These are phyloP conservation scores for Cyrtorhinus lividipennis DNA, from an alignment of 1,140 invertebrate genomes.

Conservation along the genomic window DNA sequence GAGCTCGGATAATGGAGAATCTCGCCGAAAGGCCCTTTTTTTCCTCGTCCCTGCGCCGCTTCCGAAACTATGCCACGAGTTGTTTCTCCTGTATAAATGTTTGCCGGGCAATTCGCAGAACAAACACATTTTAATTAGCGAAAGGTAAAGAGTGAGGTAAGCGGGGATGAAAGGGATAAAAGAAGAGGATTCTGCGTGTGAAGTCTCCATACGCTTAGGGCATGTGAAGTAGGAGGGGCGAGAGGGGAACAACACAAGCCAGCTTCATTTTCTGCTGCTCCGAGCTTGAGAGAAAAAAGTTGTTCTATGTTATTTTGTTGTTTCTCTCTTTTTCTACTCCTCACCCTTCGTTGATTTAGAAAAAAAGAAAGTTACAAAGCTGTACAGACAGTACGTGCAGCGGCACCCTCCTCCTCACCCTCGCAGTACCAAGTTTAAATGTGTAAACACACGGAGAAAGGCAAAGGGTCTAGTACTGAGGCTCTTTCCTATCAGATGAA, in stretches of 20 bases:
- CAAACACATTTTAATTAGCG: background rate
- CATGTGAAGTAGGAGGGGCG: no score
- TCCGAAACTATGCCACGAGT: no score
- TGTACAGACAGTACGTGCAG: background rate
- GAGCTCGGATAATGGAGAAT: no score
- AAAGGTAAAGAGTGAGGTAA: background rate
- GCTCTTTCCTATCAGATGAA: slow-evolving; percentile 7
- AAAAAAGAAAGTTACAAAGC: background rate
- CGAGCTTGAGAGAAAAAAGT: background rate
- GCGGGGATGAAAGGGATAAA: background rate
- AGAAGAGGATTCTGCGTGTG: background rate
- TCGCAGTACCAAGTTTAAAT: background rate
- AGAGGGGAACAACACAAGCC: background rate
- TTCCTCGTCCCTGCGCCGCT: no score
- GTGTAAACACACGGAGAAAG: background rate
- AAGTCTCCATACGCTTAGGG: no score
- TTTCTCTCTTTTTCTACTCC: background rate
- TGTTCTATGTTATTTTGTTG: background rate
- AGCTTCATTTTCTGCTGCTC: background rate
- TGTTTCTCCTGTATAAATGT: background rate
- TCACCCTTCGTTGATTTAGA: background rate
- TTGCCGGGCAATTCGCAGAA: background rate
- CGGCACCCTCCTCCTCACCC: background rate
- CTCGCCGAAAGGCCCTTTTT: no score
- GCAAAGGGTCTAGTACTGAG: background rate